Evolutionary conservation across 2,888 invertebrate species (phyloP).

Genomic region (Dryadula phaetusa): DNA sequence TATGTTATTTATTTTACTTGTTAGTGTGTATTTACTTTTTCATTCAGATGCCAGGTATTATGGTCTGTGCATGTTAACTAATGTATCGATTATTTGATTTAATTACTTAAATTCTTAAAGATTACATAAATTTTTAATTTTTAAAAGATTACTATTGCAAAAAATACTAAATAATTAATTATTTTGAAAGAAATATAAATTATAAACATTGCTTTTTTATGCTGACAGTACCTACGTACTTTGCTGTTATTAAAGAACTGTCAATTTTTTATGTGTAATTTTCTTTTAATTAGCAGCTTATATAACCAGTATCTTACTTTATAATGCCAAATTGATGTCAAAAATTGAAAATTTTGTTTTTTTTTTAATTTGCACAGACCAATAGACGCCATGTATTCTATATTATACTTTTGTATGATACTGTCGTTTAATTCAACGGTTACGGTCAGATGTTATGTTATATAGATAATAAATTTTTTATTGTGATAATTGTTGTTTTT

Average conservation of each 20-base stretch:
- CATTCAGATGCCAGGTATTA: conserved; percentile 36
- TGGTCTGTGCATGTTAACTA: conserved; percentile 31
- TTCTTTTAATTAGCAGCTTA: background rate
- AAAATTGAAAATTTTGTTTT: background rate
- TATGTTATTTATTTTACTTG: background rate
- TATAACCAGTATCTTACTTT: background rate
- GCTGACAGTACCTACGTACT: no score
- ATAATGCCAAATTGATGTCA: background rate
- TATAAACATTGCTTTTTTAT: no score
- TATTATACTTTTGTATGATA: conserved; percentile 66
- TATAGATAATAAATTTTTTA: conserved; percentile 83
- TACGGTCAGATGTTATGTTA: conserved; percentile 81
- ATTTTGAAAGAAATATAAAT: no score
- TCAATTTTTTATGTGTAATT: background rate
- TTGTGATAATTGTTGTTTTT: conserved; percentile 70
- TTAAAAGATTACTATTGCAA: no score
- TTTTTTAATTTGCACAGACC: conserved; percentile 37
- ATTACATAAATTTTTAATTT: no score
- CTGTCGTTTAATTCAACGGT: conserved; percentile 72
- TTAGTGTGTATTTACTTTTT: background rate
- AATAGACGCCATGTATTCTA: conserved; percentile 49
- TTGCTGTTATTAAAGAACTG: no score
- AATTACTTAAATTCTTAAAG: no score
- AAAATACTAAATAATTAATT: no score
- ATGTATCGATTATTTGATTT: background rate